Evolutionary conservation across 2,113 vertebrate species (phyloP), one percentile per base, ranked within the genome.

Genomic region (Leuciscus idus): DNA sequence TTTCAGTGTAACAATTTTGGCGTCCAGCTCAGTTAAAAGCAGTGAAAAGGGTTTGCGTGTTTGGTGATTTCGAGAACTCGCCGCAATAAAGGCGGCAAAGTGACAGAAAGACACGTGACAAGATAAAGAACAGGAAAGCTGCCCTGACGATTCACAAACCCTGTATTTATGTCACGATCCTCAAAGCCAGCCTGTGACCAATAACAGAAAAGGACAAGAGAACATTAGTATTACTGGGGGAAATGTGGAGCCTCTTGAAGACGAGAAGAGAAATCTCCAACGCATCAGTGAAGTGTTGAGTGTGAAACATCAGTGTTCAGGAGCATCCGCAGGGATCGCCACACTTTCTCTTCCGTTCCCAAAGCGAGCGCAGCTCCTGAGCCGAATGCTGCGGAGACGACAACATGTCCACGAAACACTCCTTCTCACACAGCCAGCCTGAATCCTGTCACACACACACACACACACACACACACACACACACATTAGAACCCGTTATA

Each of bases 401-500:
- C 87, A 99, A 91, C 97, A 98, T 99, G 52, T 98, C 97, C 6
- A 95, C 87, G 86, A 95, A 96, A 13, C 98, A 99, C 0, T 96
- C 96, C 91, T 98, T 98, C 92, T 99, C 98, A 87, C 98, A 99
- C 73, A 99, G 88, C 98, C 98, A 99, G 74, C 96, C 95, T 13
- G 95, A 79, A 52, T 99, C 98, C 98, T 99, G 94, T 3, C 21
- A 57, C 26, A 50, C 4, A 39, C 62, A 43, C 62, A 23, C 23
- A 57, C 55, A 57, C 55, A 57, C 55, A 57, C 4, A 39, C 62
- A 43, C 62, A 23, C 23, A 57, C 55, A 57, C 55, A 57, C 55
- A 57, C 55, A 70, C 68, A 70, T 39, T 33, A 68, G 28, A 33
- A 4, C 1, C 17, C 1, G 1, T 17, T 66, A 6, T 33, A 15